phyloP scores from a whole-genome alignment of 2,113 vertebrate genomes.

The Prolemur simus region DNA sequence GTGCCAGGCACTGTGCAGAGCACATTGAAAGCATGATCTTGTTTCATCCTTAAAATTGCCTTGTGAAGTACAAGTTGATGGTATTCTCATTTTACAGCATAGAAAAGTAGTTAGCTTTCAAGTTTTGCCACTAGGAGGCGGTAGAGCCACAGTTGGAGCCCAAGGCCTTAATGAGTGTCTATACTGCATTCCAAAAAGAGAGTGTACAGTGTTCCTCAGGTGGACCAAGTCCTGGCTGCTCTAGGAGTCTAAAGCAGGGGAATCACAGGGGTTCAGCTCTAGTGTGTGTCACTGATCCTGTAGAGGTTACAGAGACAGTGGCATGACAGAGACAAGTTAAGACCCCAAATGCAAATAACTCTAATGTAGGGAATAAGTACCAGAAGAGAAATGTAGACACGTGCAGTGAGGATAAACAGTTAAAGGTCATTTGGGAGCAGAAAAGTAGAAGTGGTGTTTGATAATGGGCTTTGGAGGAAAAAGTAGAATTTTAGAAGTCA shows the following conservation, averaged over 20 bases:
- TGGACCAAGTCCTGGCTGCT: background rate
- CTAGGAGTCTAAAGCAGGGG: background rate
- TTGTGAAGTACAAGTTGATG: background rate
- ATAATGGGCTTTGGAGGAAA: background rate
- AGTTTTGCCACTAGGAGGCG: background rate
- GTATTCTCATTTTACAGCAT: background rate
- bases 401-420: background rate
- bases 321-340: background rate
- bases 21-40: background rate
- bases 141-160: background rate
- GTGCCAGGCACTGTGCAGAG: background rate
- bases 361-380: background rate
- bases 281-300: background rate
- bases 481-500: constrained; percentile 8
- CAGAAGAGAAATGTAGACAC: background rate
- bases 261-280: background rate
- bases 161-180: background rate
- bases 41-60: background rate
- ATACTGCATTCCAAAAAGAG: background rate
- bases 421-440: background rate
- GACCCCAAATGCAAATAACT: background rate
- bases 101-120: background rate
- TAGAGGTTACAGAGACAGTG: background rate
- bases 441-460: background rate
- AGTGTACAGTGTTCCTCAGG: background rate